Conservation (phyloP, 2,113 vertebrate species). For the Dolichallabes microphthalmus region DNA sequence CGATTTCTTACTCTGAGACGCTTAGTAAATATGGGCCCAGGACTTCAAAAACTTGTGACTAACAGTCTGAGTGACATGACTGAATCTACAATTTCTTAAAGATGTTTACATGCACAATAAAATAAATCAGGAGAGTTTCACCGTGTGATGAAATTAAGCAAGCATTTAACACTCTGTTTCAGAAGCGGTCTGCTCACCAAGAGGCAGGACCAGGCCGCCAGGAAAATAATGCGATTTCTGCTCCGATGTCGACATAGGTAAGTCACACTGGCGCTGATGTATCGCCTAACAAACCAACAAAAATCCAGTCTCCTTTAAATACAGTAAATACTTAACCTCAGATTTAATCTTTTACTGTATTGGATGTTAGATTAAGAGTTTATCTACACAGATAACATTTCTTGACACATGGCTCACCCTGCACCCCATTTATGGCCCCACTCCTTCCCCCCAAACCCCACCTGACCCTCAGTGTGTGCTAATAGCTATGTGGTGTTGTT, state of each 20-base stretch:
- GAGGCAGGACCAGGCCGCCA: slow-evolving; percentile 98
- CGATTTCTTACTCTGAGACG: no score
- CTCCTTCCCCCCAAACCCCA: slow-evolving; percentile 17
- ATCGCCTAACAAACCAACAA: neutral
- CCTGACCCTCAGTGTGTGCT: slow-evolving; percentile 72
- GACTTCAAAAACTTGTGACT: neutral
- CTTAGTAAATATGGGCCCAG: neutral
- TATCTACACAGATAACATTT: neutral
- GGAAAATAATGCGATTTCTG: slow-evolving; percentile 98
- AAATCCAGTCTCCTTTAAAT: slow-evolving; percentile 43
- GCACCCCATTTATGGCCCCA: slow-evolving; percentile 56
- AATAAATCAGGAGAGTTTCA: neutral
- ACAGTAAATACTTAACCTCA: neutral
- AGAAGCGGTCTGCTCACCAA: slow-evolving; percentile 95
- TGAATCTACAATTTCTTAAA: neutral
- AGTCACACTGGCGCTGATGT: slow-evolving; percentile 28
- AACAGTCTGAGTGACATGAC: neutral
- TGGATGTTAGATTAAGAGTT: neutral
- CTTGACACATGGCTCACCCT: slow-evolving; percentile 20
- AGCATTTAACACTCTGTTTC: slow-evolving; percentile 44
- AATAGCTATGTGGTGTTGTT: slow-evolving; percentile 98
- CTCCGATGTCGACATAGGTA: slow-evolving; percentile 98
- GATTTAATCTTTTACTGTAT: neutral
- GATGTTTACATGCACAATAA: neutral
- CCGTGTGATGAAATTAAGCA: neutral